These are phyloP conservation scores for Pantala flavescens DNA, from an alignment of 1,140 invertebrate species.

Conservation along the genomic window DNA sequence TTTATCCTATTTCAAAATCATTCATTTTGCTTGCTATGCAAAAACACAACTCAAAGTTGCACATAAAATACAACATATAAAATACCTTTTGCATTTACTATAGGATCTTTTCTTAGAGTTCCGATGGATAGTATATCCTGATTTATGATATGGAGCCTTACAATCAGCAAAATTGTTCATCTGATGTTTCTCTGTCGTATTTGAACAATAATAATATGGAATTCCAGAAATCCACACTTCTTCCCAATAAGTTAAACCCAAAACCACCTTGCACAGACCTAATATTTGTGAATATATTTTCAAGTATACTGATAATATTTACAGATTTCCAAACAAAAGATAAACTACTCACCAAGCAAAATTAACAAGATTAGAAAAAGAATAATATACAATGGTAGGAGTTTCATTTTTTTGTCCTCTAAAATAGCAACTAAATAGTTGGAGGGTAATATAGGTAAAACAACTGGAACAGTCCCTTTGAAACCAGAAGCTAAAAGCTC, in stretches of 20 bases:
- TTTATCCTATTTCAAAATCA: no score
- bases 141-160: background rate
- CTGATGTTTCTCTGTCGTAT: background rate
- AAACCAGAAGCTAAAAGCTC: background rate
- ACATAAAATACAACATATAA: background rate
- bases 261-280: background rate
- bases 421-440: background rate
- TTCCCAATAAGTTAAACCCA: background rate
- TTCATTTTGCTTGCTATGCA: no score
- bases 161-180: background rate
- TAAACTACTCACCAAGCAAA: background rate
- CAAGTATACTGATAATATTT: no score
- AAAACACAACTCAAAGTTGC: no score
- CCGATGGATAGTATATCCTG: background rate
- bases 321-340: no score
- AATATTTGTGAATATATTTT: no score
- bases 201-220: background rate
- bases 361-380: background rate
- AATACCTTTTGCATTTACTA: background rate
- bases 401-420: background rate
- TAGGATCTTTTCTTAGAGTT: background rate
- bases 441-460: background rate
- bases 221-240: background rate
- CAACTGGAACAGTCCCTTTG: background rate
- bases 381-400: background rate